A percentile compares a stretch with the other conserved stretches of the same genome.
phyloP scores from a whole-genome alignment of 2,113 vertebrate species.

The Fukomys damarensis region DNA sequence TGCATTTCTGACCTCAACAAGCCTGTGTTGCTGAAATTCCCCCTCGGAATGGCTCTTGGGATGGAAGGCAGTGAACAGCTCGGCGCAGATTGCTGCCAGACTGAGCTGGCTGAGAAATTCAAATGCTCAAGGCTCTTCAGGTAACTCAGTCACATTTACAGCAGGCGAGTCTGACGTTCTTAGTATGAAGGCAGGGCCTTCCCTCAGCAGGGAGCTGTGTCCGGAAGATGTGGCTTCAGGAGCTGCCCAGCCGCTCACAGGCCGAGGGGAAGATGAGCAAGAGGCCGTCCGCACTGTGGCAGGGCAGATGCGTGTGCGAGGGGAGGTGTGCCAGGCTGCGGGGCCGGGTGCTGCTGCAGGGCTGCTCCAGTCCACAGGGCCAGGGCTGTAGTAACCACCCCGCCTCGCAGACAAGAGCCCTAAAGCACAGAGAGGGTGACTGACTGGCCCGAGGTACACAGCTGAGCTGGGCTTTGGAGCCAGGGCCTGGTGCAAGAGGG shows the following conservation, averaged over 20 bases:
- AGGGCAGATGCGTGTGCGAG: constrained; percentile 16
- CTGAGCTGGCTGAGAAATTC: not conserved
- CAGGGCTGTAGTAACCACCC: not conserved
- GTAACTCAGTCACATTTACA: not conserved
- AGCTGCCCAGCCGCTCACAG: not conserved
- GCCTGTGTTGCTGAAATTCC: not conserved
- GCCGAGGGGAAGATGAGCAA: not conserved
- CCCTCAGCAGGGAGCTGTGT: not conserved
- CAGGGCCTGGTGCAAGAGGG: not conserved
- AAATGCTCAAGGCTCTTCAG: not conserved
- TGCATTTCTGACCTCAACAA: not conserved
- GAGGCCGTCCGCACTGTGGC: not conserved
- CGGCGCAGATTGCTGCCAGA: not conserved
- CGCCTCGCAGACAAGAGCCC: not conserved
- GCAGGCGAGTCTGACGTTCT: not conserved
- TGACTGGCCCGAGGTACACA: not conserved
- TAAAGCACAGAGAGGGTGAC: not conserved
- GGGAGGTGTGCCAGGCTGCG: not conserved
- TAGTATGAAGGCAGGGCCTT: not conserved
- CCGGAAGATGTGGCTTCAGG: not conserved
- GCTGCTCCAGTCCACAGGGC: not conserved
- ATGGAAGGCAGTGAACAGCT: not conserved
- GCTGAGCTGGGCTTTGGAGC: not conserved
- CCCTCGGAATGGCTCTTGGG: not conserved
- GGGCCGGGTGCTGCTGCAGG: not conserved